Percentiles rank a stretch among this genome's conserved stretches.
Conservation (phyloP, 53 echinoderm and acorn worm species). For the Holothuria scabra region DNA sequence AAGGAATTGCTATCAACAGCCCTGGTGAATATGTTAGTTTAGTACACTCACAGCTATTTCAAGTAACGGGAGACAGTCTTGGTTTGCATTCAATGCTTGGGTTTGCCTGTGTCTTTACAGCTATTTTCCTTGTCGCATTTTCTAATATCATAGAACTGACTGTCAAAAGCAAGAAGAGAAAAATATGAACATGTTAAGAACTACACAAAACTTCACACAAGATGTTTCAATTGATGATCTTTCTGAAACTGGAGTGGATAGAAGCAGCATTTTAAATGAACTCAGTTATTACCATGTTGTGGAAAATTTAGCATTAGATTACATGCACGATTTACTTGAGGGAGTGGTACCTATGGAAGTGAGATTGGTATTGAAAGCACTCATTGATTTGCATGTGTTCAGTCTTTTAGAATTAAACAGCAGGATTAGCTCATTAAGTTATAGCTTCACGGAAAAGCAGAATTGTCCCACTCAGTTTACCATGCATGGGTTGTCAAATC, state of each 20-base stretch:
- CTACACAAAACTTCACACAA: conserved; percentile 52
- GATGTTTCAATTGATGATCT: conserved; percentile 21
- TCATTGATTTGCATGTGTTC: conserved; percentile 52
- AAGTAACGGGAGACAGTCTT: conserved; percentile 59
- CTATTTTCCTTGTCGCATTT: conserved; percentile 55
- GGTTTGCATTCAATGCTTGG: conserved; percentile 50
- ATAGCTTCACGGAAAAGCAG: conserved; percentile 53
- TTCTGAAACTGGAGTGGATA: conserved; percentile 11
- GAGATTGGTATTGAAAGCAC: conserved; percentile 44
- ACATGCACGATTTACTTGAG: conserved; percentile 70
- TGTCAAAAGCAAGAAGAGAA: conserved; percentile 53
- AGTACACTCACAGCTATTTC: conserved; percentile 54
- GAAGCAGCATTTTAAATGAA: conserved; percentile 34
- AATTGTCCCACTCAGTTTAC: conserved; percentile 26
- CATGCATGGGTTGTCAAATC: conserved; percentile 6
- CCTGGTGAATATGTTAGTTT: conserved; percentile 43
- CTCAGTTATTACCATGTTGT: conserved; percentile 54
- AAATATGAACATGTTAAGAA: conserved; percentile 46
- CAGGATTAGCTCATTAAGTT: conserved; percentile 50
- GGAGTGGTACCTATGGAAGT: conserved; percentile 62
- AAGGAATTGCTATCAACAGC: conserved; percentile 34
- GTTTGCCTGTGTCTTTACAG: conserved; percentile 60
- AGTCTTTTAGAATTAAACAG: conserved; percentile 43
- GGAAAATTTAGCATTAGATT: conserved; percentile 52
- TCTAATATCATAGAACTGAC: conserved; percentile 37